Base-by-base conservation (phyloP, 2,888 invertebrate genomes). In the Endomychus coccineus region DNA sequence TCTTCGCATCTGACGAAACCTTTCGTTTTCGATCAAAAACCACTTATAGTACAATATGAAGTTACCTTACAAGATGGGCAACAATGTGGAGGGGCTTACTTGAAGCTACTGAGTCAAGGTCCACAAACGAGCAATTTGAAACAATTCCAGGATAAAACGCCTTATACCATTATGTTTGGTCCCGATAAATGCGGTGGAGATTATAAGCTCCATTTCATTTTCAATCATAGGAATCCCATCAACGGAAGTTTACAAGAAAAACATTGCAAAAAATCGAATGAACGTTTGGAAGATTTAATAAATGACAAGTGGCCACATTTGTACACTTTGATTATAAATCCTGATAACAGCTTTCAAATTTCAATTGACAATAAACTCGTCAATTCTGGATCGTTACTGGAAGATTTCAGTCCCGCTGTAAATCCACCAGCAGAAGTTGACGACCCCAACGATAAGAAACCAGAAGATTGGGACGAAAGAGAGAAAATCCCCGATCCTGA, bases 141-240 rank as follows among this genome's bases (percentile, higher is more conserved):
- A 47, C 73, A 79, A 57, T 94, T 97, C 69, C 77, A 87, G 64
- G 97, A 98, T 69, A 94, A 92, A 69, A 94, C 96, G 1, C 85
- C 94, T 0, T 99, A 97, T 70, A 89, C 94, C 2, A 91, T 99
- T 56, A 98, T 99, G 98, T 99, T 98, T 70, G 98, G 98, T 0
- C 97, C 97, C 5, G 98, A 98, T 73, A 98, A 96, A 68, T 98
- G 98, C 68, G 97, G 97, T 45, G 87, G 86, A 59, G 91, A 92
- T 64, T 83, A 88, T 59, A 96, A 96, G 71, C 79, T 92, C 62
- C 82, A 82, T 62, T 81, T 81, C 63, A 99, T 99, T 65, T 92
- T 99, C 71, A 78, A 89, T 33, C 95, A 96, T 65, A 81, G 78
- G 64, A 97, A 98, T 71, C 97, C 96, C 6, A 73, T 80, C 55